Evolutionary conservation across 2,888 invertebrate species (phyloP).

Genomic region (Petrolisthes cinctipes): DNA sequence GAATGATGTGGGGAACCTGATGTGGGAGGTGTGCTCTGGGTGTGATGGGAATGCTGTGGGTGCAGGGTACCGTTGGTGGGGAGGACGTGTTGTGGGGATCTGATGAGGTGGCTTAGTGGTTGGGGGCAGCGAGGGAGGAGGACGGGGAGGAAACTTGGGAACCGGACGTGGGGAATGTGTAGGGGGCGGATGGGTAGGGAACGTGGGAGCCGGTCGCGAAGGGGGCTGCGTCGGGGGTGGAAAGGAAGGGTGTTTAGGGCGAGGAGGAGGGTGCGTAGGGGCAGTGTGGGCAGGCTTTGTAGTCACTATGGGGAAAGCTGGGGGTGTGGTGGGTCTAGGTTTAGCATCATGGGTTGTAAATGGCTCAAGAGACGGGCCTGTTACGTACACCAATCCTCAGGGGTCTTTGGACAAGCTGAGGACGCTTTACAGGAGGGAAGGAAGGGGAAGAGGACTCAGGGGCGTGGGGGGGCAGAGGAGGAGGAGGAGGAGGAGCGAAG

Average conservation of each 20-base stretch:
- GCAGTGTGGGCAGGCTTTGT: background rate
- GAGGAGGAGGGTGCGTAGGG: background rate
- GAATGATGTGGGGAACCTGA: background rate
- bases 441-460: background rate
- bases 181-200: constrained; percentile 3
- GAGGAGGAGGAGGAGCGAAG: background rate
- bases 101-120: background rate
- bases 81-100: background rate
- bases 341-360: constrained; percentile 1
- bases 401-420: background rate
- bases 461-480: background rate
- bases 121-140: background rate
- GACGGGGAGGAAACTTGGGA: background rate
- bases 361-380: background rate
- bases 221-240: background rate
- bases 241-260: background rate
- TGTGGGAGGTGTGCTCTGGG: background rate
- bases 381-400: background rate
- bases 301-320: background rate
- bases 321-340: background rate
- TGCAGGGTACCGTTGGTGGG: background rate
- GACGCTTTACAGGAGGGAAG: background rate
- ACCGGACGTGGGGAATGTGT: background rate
- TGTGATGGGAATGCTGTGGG: background rate
- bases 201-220: background rate